Conservation (phyloP, 2,113 vertebrate species). For the Chiloscyllium plagiosum region DNA sequence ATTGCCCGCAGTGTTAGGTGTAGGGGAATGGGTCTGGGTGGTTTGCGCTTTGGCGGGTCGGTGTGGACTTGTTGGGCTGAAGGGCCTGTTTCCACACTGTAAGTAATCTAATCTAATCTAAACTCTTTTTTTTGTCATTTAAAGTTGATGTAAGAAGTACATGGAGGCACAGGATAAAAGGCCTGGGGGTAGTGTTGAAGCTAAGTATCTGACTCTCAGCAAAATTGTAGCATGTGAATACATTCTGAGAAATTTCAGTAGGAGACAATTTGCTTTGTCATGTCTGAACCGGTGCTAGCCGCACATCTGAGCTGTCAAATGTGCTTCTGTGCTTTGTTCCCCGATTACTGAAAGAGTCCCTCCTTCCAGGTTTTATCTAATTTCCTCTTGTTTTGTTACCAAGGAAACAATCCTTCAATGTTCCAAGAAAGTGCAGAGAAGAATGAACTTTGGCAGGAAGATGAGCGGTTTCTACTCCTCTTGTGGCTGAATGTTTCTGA, state of each 20-base stretch:
- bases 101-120: too few species aligned
- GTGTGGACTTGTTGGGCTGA: too few species aligned
- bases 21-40: too few species aligned
- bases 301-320: background rate
- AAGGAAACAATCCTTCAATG: background rate
- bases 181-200: background rate
- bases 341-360: background rate
- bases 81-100: too few species aligned
- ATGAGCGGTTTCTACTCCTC: background rate
- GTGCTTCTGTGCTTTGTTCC: background rate
- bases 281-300: background rate
- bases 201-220: background rate
- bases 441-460: background rate
- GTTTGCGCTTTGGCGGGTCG: too few species aligned
- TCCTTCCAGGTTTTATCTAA: background rate
- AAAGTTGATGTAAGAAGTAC: background rate
- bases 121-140: too few species aligned
- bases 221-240: background rate
- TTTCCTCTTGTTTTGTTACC: background rate
- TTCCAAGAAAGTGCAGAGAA: background rate
- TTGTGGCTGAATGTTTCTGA: background rate
- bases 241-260: background rate
- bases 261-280: background rate
- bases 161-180: too few species aligned
- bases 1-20: too few species aligned